Conservation (phyloP, 2,797 vertebrate species). For the Cheirogaleus major region DNA sequence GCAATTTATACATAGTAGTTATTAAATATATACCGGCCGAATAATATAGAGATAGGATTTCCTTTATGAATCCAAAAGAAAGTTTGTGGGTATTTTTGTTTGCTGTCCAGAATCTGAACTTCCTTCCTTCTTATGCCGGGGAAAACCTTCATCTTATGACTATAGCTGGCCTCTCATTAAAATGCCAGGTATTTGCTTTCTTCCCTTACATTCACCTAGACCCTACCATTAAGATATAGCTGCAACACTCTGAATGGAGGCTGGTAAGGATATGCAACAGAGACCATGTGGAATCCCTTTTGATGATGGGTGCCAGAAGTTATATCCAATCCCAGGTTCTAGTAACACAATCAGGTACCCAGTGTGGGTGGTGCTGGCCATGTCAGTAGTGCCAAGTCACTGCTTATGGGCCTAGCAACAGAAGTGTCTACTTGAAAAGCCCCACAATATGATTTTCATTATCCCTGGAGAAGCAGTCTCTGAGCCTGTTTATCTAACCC, state of each 20-base stretch:
- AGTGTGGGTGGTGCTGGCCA: background rate
- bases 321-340: background rate
- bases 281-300: background rate
- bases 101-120: background rate
- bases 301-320: background rate
- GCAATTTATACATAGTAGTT: background rate
- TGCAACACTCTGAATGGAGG: background rate
- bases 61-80: background rate
- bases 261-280: slow-evolving; percentile 3
- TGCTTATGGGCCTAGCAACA: background rate
- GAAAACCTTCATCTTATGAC: background rate
- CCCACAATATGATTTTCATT: background rate
- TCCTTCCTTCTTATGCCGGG: background rate
- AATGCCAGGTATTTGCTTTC: background rate
- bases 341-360: background rate
- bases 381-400: background rate
- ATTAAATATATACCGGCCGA: slow-evolving; percentile 15
- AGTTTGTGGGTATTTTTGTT: background rate
- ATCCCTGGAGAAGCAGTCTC: background rate
- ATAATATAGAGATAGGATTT: background rate
- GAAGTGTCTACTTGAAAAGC: background rate
- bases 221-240: background rate
- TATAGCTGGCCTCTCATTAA: background rate
- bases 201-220: background rate
- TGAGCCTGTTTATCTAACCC: background rate